Base-by-base conservation (phyloP, 2,888 invertebrate species). In the Anthophora plumipes region DNA sequence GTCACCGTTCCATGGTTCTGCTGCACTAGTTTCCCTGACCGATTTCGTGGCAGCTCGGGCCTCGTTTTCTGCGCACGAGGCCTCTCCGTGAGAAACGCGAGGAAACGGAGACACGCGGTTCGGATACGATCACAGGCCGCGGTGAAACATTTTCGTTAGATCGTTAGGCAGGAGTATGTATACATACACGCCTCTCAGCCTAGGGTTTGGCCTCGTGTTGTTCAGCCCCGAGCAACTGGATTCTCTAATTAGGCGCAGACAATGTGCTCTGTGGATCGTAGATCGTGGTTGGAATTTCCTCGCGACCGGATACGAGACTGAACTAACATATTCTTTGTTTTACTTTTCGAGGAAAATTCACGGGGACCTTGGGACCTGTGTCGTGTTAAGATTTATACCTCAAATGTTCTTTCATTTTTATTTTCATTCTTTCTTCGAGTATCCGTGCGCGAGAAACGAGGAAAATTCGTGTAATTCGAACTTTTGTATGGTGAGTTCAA, bases 11-110 rank as follows among this genome's bases (percentile, higher is more conserved):
- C 82, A 80, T 85, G 85, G 73, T 69, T 82, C 71, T 75, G 86
- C 79, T 89, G 89, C 88, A 89, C 89, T 85, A 89, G 88, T 90
- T 90, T 90, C 89, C 85, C 90, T 87, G 90, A 90, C 90, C 90
- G 90, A 90, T 90, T 90, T 89, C 86, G 85, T 87, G 85, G 75
- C 82, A 77, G 70, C 82, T 75, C 68, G 77, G 80, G 80, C 66
- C 78, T 77, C 80, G 76, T 41, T 59, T 11, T 50, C 67, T 54
- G 57, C 72, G 60, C 82, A 69, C 39, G 70, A 31, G 31, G 31
- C 31, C 31, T 31, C 76, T 71, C 85, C 89, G 89, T 89, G 90
- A 88, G 90, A 90, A 90, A 85, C 81, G 79, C 81, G 82, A 84
- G 84, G 82, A 89, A 87, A 85, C 87, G 85, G 84, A 67, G 72